Evolutionary conservation across 2,113 vertebrate species (phyloP), one percentile per base, ranked within the genome.

Genomic region (Aythya baeri): DNA sequence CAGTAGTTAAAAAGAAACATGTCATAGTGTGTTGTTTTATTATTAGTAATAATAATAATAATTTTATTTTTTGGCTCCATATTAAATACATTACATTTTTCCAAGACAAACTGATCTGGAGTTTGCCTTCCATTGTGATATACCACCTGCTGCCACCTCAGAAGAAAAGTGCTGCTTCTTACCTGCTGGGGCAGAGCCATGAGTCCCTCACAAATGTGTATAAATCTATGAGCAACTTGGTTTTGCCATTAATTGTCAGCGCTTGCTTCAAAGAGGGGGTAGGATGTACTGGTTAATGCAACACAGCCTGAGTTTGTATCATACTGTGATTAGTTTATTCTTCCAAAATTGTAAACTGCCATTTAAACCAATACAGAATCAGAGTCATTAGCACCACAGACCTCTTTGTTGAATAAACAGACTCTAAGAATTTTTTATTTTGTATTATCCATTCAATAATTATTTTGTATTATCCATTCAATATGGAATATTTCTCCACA

Each of bases 201-300:
- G 0, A 31, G n/a, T 22, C 17, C 50, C 46, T 59, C 0, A 0
- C 29, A 0, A 1, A 20, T 12, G 4, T 6, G 3, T 62, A 22
- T 27, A 65, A 83, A 77, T 4, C 27, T 52, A 55, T 57, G 15
- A 68, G 14, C 50, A 93, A 23, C 4, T 43, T 70, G 20, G 20
- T 73, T 83, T 54, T n/a, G 6, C 23, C 77, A 11, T 13, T 74
- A 62, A 63, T 78, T 44, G 21, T 49, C 41, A 74, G 26, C 26
- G 66, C 32, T 22, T 11, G 3, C 44, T 27, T 59, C 32, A 43
- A 57, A 75, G 50, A 83, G 66, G 4, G 2, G 31, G 25, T 71
- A 76, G 23, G 32, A 58, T 1, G 0, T 9, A 1, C 2, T 52
- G 41, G 25, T 54, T 74, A 90, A 38, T 41, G 41, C 44, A 77